Evolutionary conservation across 2,797 vertebrate species (phyloP).

Genomic region (Hippoglossus hippoglossus): DNA sequence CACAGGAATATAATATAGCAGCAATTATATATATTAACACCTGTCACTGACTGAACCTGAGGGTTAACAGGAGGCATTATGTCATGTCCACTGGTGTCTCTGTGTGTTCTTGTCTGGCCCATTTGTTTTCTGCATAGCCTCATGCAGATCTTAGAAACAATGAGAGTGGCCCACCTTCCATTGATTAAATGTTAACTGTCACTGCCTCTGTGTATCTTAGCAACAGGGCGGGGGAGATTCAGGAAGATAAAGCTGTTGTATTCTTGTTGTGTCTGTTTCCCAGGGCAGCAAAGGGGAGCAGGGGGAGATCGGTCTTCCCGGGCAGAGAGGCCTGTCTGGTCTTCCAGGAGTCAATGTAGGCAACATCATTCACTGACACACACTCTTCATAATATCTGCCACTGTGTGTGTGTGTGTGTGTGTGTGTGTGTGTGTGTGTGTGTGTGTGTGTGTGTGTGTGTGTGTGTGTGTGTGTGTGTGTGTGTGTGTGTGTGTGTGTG

Average conservation of each 20-base stretch:
- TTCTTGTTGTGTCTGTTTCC: slow-evolving; percentile 66
- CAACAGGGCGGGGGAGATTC: slow-evolving; percentile 63
- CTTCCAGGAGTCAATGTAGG: slow-evolving; percentile 78
- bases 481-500: no score
- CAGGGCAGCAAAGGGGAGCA: slow-evolving; percentile 84
- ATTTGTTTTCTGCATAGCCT: slow-evolving; percentile 21
- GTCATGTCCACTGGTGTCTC: neutral
- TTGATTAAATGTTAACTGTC: slow-evolving; percentile 65
- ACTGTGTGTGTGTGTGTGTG: slow-evolving; percentile 36
- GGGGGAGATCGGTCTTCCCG: slow-evolving; percentile 83
- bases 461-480: neutral
- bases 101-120: neutral
- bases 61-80: neutral
- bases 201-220: slow-evolving; percentile 67
- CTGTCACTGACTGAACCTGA: slow-evolving; percentile 4
- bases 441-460: neutral
- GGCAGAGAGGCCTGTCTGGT: slow-evolving; percentile 81
- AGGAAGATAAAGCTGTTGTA: slow-evolving; percentile 67
- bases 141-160: slow-evolving; percentile 26
- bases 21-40: no score
- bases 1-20: no score
- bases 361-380: slow-evolving; percentile 29
- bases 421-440: neutral
- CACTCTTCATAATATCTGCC: slow-evolving; percentile 14
- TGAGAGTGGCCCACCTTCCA: slow-evolving; percentile 43